Conservation (phyloP, 2,113 vertebrate species). For the Lepisosteus oculatus region DNA sequence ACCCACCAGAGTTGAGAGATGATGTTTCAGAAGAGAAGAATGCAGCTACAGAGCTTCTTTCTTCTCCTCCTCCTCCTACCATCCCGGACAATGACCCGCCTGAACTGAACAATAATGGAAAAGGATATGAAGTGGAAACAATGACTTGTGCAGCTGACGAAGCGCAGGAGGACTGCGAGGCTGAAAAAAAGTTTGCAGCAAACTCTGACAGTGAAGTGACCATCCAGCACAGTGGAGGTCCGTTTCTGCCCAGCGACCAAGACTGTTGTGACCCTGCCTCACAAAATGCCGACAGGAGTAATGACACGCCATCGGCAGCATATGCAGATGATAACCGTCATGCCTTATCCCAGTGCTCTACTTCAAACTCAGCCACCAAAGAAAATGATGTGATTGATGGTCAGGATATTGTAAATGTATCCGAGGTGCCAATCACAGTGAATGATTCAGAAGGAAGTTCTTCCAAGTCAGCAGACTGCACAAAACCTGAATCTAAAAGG, state of each 20-base stretch:
- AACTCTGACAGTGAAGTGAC: background rate
- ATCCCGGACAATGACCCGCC: constrained; percentile 39
- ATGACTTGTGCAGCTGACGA: background rate
- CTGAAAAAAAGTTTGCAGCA: background rate
- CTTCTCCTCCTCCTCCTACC: constrained; percentile 35
- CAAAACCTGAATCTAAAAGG: constrained; percentile 43
- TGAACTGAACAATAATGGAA: constrained; percentile 19
- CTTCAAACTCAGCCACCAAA: constrained; percentile 10
- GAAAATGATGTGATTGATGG: constrained; percentile 44
- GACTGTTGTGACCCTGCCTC: too few species aligned
- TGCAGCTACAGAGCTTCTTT: constrained; percentile 22
- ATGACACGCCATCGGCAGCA: constrained; percentile 10
- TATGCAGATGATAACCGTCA: constrained; percentile 8
- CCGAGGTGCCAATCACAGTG: constrained; percentile 3
- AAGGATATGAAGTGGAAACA: constrained; percentile 24
- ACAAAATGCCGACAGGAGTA: background rate
- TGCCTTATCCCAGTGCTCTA: background rate
- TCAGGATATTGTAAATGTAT: constrained; percentile 14
- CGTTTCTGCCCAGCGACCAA: too few species aligned
- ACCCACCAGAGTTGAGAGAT: constrained; percentile 37
- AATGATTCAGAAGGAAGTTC: constrained; percentile 31
- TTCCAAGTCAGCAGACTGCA: background rate
- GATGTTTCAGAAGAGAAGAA: constrained; percentile 27
- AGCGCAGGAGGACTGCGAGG: constrained; percentile 4
- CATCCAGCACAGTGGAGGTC: too few species aligned